Base-by-base conservation (phyloP, 2,888 invertebrate genomes). In the Omphaloscelis lunosa region DNA sequence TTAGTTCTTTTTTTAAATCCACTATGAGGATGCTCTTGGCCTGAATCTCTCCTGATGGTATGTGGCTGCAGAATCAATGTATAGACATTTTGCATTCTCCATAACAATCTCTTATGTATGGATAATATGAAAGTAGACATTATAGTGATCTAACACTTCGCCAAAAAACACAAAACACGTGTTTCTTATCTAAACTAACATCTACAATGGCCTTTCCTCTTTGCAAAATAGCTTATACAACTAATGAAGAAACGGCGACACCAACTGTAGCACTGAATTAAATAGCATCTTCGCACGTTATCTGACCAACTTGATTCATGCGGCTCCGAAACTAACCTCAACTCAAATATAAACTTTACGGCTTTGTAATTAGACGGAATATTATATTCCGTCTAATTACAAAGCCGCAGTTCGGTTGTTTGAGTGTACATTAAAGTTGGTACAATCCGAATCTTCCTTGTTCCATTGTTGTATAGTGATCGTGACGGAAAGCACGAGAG, bases 401-500 rank as follows among this genome's bases (percentile, higher is more conserved):
- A n/a, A n/a, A n/a, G n/a, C n/a, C 78, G 45, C 68, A 62, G 34
- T 67, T 68, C 23, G 53, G 53, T 74, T 71, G 48, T 73, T 75
- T 27, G 11, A 63, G 27, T 70, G 74, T 78, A 41, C 56, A 68
- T 63, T 67, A 67, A 84, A 56, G 74, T 83, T 84, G 68, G 82
- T 83, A 63, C 51, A 75, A 76, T 78, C 56, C 53, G 72, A 72
- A 84, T 84, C 89, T 94, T 94, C 93, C 94, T 92, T 80, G 89
- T 92, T 92, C 89, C 87, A 91, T 93, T 94, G 94, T 92, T 91
- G 89, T 86, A 92, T 89, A 82, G 73, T 41, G 75, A 80, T 93
- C 93, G 94, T 93, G 94, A 94, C 90, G 86, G 73, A 80, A 84
- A 85, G 85, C 93, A 94, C 94, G 93, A 92, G 86, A 84, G 86